Base-by-base conservation (phyloP, 2,888 invertebrate species). In the Orchesella flavescens region DNA sequence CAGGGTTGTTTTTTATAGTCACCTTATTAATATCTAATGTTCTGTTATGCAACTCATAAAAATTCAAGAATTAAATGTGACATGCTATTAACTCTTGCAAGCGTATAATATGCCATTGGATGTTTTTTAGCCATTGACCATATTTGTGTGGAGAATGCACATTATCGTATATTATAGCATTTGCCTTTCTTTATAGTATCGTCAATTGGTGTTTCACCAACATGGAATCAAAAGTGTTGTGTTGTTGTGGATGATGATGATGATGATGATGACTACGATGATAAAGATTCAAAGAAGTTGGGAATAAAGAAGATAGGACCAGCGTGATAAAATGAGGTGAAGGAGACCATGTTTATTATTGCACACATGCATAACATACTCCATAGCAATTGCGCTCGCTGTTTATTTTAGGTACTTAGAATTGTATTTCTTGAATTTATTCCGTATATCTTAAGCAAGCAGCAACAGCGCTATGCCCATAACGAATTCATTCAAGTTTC, bases 251-350 rank as follows among this genome's bases (percentile, higher is more conserved):
- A 34, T 34, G 34, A 34, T 34, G 68, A 19, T 13, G 44, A n/a
- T n/a, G 34, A 34, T 34, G 34, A 34, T 34, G 68, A 19, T 13
- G 44, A n/a, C n/a, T n/a, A n/a, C n/a, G 34, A 34, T 34, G 34
- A 34, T 34, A 49, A 19, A 1, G 44, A 46, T 68, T 68, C 68
- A 68, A 68, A 46, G 17, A 63, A 24, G 63, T n/a, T 17, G 43
- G 23, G 66, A 24, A 68, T 21, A 21, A 43, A 68, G 68, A 49
- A 44, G 55, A 55, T 53, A 55, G 43, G 68, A 77, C 57, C 77
- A 77, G 53, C 72, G 68, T 68, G 80, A 74, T 57, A 77, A 85
- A 86, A 84, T 85, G 83, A 85, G 86, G 84, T 86, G 86, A 86
- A 86, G 86, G 86, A 79, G 78, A 85, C 85, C 86, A 63, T 85